phyloP scores from a whole-genome alignment of 2,113 vertebrate species.

The Hepsetus odoe region DNA sequence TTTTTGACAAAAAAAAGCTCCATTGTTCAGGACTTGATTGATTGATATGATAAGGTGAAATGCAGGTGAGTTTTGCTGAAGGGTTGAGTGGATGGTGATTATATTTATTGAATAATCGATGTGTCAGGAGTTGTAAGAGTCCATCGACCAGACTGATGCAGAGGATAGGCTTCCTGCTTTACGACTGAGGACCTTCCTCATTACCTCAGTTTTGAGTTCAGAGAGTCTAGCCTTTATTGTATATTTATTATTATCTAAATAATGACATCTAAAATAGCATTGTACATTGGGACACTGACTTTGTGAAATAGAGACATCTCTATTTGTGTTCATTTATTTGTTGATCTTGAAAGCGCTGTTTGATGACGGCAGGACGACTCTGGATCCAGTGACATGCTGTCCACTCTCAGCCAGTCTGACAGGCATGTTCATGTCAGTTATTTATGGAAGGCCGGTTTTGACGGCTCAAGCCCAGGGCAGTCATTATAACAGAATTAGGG shows the following conservation, averaged over 20 bases:
- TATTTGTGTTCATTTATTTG: not conserved
- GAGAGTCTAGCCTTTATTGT: not conserved
- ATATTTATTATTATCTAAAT: constrained; percentile 16
- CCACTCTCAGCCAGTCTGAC: not conserved
- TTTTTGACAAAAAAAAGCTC: not conserved
- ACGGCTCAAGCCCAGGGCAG: not conserved
- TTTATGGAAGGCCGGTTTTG: not conserved
- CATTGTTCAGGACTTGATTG: not conserved
- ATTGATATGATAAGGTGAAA: not conserved
- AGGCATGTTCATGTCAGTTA: constrained; percentile 16
- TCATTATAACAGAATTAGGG: not conserved
- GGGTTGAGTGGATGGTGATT: not conserved
- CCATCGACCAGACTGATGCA: constrained; percentile 12
- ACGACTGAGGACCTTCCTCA: constrained; percentile 1
- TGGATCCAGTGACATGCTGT: not conserved
- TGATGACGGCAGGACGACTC: constrained; percentile 1
- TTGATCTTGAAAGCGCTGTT: not conserved
- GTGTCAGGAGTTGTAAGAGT: not conserved
- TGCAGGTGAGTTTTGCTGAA: not conserved
- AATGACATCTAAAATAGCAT: not conserved
- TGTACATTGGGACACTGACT: not conserved
- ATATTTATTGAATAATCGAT: constrained; percentile 4
- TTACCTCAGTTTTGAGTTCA: not conserved
- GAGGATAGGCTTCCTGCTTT: constrained; percentile 3
- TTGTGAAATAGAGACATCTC: not conserved